A percentile compares a stretch with the other conserved stretches of the same genome.
Evolutionary conservation across 2,797 vertebrate genomes (phyloP).

Genomic region (Oreochromis mossambicus): DNA sequence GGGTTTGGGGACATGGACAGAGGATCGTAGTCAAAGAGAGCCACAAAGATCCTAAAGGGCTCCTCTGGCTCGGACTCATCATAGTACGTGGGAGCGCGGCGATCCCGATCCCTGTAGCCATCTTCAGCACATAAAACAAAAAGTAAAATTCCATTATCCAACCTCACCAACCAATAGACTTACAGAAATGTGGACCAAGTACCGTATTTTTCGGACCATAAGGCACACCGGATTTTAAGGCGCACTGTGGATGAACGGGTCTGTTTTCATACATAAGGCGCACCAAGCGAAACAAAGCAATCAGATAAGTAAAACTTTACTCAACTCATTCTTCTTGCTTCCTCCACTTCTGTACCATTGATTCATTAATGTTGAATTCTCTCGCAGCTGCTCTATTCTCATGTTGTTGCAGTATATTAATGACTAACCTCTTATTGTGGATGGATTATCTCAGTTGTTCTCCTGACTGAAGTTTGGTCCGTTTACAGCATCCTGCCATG

Average conservation of each 20-base stretch:
- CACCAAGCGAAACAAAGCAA: not conserved
- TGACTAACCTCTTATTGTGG: not conserved
- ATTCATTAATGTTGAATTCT: not conserved
- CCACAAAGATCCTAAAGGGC: conserved; percentile 88
- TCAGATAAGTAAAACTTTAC: not conserved
- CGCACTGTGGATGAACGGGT: not conserved
- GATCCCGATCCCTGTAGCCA: conserved; percentile 79
- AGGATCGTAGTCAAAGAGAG: conserved; percentile 95
- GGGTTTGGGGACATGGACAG: conserved; percentile 98
- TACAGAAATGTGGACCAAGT: not conserved
- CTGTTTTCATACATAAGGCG: not conserved
- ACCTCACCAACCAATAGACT: not conserved
- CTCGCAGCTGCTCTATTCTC: not conserved
- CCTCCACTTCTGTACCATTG: not conserved
- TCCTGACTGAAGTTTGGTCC: not conserved
- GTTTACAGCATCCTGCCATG: not conserved
- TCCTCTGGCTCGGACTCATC: conserved; percentile 92
- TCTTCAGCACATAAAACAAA: conserved; percentile 70
- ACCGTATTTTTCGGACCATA: not conserved
- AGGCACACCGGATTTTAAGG: not conserved
- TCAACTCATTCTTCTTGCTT: not conserved
- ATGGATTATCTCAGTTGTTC: not conserved
- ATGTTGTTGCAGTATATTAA: not conserved
- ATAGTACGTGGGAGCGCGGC: conserved; percentile 82
- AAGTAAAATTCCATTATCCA: not conserved